Conservation (phyloP, 1,140 invertebrate species). For the Rhyzopertha dominica region DNA sequence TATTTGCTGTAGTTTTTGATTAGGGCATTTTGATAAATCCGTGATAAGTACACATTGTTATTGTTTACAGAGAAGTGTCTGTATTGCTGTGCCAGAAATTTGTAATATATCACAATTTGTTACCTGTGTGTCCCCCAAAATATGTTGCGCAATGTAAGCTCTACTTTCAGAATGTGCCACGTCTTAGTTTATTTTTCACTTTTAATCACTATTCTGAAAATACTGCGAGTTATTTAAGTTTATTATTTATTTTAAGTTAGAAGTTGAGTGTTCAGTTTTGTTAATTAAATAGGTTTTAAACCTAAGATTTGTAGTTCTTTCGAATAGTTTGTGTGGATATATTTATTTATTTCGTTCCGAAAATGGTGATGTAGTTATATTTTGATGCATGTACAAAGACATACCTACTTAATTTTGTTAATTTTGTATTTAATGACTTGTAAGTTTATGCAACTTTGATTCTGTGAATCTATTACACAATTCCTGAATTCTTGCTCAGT, state of each 20-base stretch:
- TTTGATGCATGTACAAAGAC: conserved; percentile 32
- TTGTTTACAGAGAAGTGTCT: conserved; percentile 1
- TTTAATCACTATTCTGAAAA: no score
- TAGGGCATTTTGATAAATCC: conserved; percentile 21
- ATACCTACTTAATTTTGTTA: conserved; percentile 34
- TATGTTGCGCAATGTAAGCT: no score
- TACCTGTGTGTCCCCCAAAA: no score
- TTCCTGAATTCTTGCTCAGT: no score
- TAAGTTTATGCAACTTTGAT: no score
- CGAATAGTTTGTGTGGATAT: conserved; percentile 30
- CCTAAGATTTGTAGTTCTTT: no score
- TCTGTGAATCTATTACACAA: no score
- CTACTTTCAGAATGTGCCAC: no score
- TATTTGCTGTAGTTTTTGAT: conserved; percentile 19
- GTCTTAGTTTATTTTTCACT: no score
- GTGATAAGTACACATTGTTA: neutral
- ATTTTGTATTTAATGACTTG: conserved; percentile 30
- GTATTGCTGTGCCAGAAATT: conserved; percentile 3
- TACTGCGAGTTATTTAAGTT: conserved; percentile 16
- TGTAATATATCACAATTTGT: conserved; percentile 19
- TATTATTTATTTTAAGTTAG: conserved; percentile 11
- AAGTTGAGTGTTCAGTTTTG: conserved; percentile 20
- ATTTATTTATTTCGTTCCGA: conserved; percentile 26
- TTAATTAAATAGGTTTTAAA: conserved; percentile 29
- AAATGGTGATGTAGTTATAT: conserved; percentile 23